phyloP scores from a whole-genome alignment of 2,113 vertebrate genomes.

The Pica pica region DNA sequence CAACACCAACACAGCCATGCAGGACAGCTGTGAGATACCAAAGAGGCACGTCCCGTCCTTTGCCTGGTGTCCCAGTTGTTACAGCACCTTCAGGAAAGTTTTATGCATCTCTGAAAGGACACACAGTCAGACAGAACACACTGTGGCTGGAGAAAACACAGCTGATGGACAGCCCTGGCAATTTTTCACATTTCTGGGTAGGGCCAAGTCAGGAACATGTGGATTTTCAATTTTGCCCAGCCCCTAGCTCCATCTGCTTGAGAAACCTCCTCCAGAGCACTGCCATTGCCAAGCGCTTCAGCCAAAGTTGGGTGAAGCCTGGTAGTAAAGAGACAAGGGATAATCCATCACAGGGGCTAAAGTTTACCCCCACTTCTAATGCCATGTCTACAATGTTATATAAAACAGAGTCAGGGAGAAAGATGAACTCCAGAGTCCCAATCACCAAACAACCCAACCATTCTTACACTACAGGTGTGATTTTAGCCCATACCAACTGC shows the following conservation, averaged over 20 bases:
- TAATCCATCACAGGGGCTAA: not conserved
- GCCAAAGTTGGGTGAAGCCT: not conserved
- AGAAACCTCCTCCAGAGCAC: not conserved
- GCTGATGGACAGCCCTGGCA: not conserved
- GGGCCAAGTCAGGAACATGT: not conserved
- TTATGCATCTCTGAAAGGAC: not conserved
- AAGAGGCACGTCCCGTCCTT: not conserved
- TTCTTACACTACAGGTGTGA: not conserved
- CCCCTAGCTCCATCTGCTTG: not conserved
- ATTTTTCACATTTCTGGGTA: not conserved
- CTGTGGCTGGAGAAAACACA: not conserved
- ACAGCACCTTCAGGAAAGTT: not conserved
- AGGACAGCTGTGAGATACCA: not conserved
- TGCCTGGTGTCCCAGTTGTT: not conserved
- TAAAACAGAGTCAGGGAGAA: not conserved
- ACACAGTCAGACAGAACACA: not conserved
- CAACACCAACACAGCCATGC: fast-evolving
- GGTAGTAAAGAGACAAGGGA: not conserved
- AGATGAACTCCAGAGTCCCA: not conserved
- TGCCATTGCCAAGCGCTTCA: not conserved
- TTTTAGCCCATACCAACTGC: not conserved
- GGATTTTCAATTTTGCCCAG: not conserved
- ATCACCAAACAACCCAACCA: not conserved
- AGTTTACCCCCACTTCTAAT: not conserved
- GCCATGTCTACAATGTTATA: not conserved